Base-by-base conservation (phyloP, 2,888 invertebrate genomes). In the Empis livida region DNA sequence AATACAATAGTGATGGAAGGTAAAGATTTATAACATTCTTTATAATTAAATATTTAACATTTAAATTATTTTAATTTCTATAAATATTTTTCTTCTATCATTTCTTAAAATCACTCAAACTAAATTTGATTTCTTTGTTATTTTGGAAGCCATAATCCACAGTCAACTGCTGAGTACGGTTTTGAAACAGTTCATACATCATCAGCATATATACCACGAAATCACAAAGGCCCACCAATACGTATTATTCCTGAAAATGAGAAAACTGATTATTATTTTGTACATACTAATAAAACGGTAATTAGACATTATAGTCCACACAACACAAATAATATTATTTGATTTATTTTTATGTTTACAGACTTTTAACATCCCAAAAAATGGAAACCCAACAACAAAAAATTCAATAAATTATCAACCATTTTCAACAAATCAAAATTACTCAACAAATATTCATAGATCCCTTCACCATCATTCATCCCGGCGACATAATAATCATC, bases 191-290 rank as follows among this genome's bases (percentile, higher is more conserved):
- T 41, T 13, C 14, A 41, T 6, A 41, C 27, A 14, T 11, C 27
- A 14, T 23, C 27, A n/a, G 41, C 41, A n/a, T 27, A 41, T n/a
- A 14, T 41, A 16, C 41, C 41, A 41, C 11, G 20, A 11, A 10
- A 27, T n/a, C 20, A 41, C 3, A 20, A 15, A 27, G 14, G 27
- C 5, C 27, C 20, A 27, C 23, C 27, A 14, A 15, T 27, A 13
- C 10, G 14, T 9, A 14, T 41, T 16, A 20, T 41, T 9, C 23
- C 23, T 9, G 41, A 27, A 20, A 40, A 13, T n/a, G 14, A 41
- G 9, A 41, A 41, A 14, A 41, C 41, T n/a, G n/a, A 41, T 13
- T 41, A 41, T n/a, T 41, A n/a, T 41, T 41, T 41, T 41, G 27
- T 41, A 5, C 9, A 13, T 9, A 20, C 41, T 8, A 27, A 41